Conservation (phyloP, 2,888 invertebrate genomes). For the Eupithecia subfuscata region DNA sequence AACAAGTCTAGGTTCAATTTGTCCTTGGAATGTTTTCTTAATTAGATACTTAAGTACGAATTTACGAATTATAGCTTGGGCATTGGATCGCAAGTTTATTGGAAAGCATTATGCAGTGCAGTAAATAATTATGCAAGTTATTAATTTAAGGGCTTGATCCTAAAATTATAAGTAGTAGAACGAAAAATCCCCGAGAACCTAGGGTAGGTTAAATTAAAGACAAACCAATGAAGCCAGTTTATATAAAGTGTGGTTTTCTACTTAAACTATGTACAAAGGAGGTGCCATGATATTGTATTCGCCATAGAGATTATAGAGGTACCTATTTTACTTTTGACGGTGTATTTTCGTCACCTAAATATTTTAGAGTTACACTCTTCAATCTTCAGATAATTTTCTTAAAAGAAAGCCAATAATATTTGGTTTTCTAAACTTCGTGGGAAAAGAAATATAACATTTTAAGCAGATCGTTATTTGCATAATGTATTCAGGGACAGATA, state of each 20-base stretch:
- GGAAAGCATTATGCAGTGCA: too few relatives aligned
- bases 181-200: background rate
- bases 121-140: too few relatives aligned
- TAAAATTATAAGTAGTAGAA: background rate
- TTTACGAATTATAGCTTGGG: too few relatives aligned
- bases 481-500: conserved; percentile 66
- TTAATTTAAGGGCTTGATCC: too few relatives aligned
- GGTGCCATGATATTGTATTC: background rate
- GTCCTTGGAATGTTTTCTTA: background rate
- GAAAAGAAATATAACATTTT: conserved; percentile 36
- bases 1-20: conserved; percentile 10
- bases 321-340: background rate
- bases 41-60: background rate
- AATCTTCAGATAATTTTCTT: background rate
- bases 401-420: background rate
- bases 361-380: background rate
- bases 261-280: background rate
- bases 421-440: conserved; percentile 20
- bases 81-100: too few relatives aligned
- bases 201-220: background rate
- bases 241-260: background rate
- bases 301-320: background rate
- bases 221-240: background rate
- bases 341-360: background rate
- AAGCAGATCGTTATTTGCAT: conserved; percentile 53